Evolutionary conservation across 2,888 invertebrate species (phyloP).

Genomic region (Anthrax anthrax): DNA sequence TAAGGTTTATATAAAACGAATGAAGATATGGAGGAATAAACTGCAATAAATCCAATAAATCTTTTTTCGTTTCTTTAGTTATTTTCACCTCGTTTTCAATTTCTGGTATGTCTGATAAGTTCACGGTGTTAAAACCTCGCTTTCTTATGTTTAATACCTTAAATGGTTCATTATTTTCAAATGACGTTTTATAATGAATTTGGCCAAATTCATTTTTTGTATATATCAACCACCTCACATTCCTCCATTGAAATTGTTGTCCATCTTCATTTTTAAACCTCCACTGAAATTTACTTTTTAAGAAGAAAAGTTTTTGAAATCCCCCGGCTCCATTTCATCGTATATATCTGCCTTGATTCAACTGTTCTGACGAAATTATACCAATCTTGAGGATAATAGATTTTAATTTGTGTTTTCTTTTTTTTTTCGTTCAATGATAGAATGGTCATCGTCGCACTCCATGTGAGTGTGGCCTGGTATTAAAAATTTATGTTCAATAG

Average conservation of each 20-base stretch:
- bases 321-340: neutral
- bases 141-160: conserved; percentile 8
- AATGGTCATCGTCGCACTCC: neutral
- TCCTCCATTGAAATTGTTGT: too few relatives aligned
- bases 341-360: neutral
- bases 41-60: too few relatives aligned
- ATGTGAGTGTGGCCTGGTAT: conserved; percentile 10
- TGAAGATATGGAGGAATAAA: too few relatives aligned
- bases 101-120: too few relatives aligned
- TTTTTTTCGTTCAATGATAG: too few relatives aligned
- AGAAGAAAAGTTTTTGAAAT: neutral
- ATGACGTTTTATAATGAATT: neutral
- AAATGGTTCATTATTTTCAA: conserved; percentile 5
- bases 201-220: too few relatives aligned
- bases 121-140: too few relatives aligned
- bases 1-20: too few relatives aligned
- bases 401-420: neutral
- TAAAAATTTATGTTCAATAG: conserved; percentile 12
- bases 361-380: neutral
- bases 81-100: too few relatives aligned
- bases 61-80: too few relatives aligned
- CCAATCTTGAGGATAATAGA: neutral
- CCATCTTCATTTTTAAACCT: too few relatives aligned
- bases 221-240: too few relatives aligned
- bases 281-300: neutral